Evolutionary conservation across 2,888 invertebrate species (phyloP), one percentile per base, ranked within the genome.

Genomic region (Hyposoter dolosus): DNA sequence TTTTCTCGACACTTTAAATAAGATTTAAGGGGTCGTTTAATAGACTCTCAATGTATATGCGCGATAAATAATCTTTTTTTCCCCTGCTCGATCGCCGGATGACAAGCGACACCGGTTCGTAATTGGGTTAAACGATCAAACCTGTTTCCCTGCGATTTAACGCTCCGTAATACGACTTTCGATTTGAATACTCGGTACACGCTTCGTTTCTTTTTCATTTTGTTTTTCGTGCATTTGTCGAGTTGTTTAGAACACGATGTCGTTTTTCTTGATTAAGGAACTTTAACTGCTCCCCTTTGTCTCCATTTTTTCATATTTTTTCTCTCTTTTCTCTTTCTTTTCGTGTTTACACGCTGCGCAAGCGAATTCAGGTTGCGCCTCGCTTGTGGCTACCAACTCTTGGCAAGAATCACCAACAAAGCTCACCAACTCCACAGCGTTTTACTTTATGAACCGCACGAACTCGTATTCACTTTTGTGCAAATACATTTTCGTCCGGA

Each of bases 391-490:
- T 32, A 69, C 65, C 65, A 47, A 45, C 47, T 45, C 6, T 17
- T 6, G 32, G 35, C 28, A 56, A 69, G 23, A 65, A 50, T 40
- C 65, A 72, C 50, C 6, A 80, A 40, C 72, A 75, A 84, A 76
- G 77, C 77, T 82, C 65, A 53, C 23, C 75, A 71, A 76, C 50
- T 63, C 53, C 50, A 43, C 32, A 50, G 45, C 32, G 63, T 63
- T 83, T 69, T 63, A 63, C 50, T 63, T 84, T 80, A 80, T 71
- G 53, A 56, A 80, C 84, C 75, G n/a, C n/a, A 65, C 80, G 65
- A 80, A 84, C 69, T 81, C 60, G 19, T 23, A 12, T 43, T 19
- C 17, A n/a, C 32, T 17, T 15, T 3, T 28, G n/a, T 63, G 28
- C 45, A 63, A 47, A 63, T 45, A 19, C 40, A 47, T 15, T 50